Conservation (phyloP, 2,797 vertebrate species). For the Peromyscus aztecus region DNA sequence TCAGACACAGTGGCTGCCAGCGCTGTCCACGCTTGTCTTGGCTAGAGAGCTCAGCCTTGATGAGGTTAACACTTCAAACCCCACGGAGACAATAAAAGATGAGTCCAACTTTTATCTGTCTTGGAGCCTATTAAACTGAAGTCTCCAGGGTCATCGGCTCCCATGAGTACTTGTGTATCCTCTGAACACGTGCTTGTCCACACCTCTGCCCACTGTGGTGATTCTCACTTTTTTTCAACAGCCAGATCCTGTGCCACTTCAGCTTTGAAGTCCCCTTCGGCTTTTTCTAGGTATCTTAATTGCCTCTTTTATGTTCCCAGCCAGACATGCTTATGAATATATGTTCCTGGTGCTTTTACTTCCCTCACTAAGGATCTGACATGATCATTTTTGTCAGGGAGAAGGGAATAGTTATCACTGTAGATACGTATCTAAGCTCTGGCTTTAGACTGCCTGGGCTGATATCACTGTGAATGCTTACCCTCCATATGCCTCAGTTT, state of each 20-base stretch:
- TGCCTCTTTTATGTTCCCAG: not conserved
- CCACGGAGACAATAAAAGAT: not conserved
- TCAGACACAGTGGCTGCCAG: not conserved
- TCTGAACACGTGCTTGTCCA: rapidly evolving
- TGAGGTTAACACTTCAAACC: not conserved
- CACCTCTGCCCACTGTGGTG: not conserved
- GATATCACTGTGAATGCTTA: not conserved
- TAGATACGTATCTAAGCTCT: not conserved
- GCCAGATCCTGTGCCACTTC: not conserved
- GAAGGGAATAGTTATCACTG: not conserved
- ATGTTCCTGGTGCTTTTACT: not conserved
- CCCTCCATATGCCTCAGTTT: not conserved
- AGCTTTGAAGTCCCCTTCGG: not conserved
- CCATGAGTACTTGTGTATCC: not conserved
- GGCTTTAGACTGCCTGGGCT: not conserved
- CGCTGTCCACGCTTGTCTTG: not conserved
- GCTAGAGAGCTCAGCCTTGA: not conserved
- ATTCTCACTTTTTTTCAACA: not conserved
- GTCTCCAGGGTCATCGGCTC: not conserved
- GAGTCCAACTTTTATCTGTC: not conserved
- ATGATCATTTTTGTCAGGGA: not conserved
- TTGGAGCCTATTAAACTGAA: not conserved
- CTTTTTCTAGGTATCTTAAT: not conserved
- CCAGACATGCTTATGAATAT: not conserved
- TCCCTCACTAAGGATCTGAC: not conserved